A percentile compares a stretch with the other conserved stretches of the same genome.
Evolutionary conservation across 2,888 invertebrate species (phyloP).

Genomic region (Cataglyphis cursor): DNA sequence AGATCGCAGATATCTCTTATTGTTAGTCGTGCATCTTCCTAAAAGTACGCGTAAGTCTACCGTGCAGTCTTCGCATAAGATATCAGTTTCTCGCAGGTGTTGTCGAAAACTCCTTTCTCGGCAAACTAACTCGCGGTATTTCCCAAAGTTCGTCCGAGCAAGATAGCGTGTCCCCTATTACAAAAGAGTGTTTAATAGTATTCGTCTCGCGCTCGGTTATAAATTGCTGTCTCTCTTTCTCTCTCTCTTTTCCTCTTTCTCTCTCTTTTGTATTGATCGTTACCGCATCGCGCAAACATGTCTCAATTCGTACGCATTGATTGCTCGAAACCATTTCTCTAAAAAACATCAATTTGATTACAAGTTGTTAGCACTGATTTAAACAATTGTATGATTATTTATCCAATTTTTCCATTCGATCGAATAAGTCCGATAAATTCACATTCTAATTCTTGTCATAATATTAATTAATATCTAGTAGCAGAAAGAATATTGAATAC

Average conservation of each 20-base stretch:
- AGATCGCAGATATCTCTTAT: slow-evolving; percentile 41
- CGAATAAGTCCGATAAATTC: neutral
- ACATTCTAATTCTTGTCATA: neutral
- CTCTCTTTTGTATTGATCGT: slow-evolving; percentile 27
- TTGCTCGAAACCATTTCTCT: neutral
- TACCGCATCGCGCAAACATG: neutral
- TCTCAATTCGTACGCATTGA: neutral
- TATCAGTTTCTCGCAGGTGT: slow-evolving; percentile 71
- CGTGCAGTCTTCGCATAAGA: slow-evolving; percentile 60
- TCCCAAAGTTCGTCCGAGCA: slow-evolving; percentile 49
- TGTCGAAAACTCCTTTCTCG: slow-evolving; percentile 42
- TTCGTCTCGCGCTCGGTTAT: neutral
- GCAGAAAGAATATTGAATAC: neutral
- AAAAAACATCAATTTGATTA: slow-evolving; percentile 1
- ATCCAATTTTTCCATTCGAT: neutral
- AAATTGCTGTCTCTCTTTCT: neutral
- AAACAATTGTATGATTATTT: neutral
- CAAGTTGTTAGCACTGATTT: neutral
- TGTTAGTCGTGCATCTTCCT: slow-evolving; percentile 63
- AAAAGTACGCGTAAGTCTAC: slow-evolving; percentile 63
- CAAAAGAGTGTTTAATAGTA: slow-evolving; percentile 15
- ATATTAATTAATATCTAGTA: slow-evolving; percentile 1
- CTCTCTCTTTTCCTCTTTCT: neutral
- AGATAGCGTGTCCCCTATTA: slow-evolving; percentile 32
- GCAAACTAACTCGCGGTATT: slow-evolving; percentile 57